Conservation (phyloP, 1,140 invertebrate genomes). For the Drosophila erecta region DNA sequence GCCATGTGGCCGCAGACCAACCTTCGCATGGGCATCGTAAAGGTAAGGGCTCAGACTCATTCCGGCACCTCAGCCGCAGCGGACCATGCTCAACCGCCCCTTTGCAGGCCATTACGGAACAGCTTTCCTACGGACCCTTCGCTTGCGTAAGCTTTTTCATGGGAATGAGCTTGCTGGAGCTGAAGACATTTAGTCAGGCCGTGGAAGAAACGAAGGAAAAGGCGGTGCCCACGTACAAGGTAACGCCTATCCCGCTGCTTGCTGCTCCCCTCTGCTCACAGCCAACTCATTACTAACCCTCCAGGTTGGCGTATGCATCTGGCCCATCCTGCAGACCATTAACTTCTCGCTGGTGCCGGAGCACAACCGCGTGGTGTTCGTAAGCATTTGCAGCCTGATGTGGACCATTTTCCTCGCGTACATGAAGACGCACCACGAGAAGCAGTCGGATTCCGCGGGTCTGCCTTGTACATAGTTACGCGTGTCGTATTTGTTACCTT, state of each 20-base stretch:
- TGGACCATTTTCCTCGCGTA: conserved; percentile 95
- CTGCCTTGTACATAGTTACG: conserved; percentile 18
- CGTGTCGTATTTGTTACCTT: conserved; percentile 5
- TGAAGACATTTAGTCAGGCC: conserved; percentile 88
- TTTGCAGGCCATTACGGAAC: conserved; percentile 90
- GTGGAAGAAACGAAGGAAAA: conserved; percentile 90
- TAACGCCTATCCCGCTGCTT: conserved; percentile 73
- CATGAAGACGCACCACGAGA: conserved; percentile 87
- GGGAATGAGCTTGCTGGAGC: conserved; percentile 91
- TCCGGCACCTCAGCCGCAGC: conserved; percentile 2
- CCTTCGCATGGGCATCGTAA: conserved; percentile 88
- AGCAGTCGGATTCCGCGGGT: neutral
- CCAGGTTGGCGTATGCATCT: conserved; percentile 91
- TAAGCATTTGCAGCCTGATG: conserved; percentile 92
- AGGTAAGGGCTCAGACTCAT: conserved; percentile 85
- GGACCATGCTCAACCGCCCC: neutral
- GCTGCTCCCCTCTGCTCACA: conserved; percentile 1
- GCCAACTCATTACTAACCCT: conserved; percentile 2
- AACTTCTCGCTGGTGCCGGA: conserved; percentile 92
- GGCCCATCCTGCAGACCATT: conserved; percentile 92
- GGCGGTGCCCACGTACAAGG: conserved; percentile 92
- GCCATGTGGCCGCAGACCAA: conserved; percentile 88
- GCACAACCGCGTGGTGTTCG: conserved; percentile 92
- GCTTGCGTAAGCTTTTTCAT: conserved; percentile 93
- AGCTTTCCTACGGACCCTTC: conserved; percentile 92